Evolutionary conservation across 2,113 vertebrate species (phyloP).

Genomic region (Coptodon rendalli): DNA sequence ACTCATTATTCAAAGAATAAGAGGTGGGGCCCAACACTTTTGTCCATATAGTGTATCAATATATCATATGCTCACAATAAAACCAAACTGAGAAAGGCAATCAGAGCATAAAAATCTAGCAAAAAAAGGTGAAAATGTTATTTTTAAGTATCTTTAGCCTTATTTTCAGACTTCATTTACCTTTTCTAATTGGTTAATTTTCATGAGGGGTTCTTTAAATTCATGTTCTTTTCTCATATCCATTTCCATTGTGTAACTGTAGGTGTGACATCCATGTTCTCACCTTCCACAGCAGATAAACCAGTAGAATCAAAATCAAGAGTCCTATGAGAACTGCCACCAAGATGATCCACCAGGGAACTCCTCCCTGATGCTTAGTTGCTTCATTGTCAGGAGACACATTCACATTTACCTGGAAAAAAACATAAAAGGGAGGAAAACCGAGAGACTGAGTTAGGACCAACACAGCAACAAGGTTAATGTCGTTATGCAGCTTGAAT

Average conservation of each 20-base stretch:
- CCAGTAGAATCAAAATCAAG: slow-evolving; percentile 86
- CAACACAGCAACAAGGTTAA: background rate
- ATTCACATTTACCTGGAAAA: slow-evolving; percentile 78
- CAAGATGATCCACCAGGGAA: slow-evolving; percentile 93
- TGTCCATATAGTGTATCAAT: background rate
- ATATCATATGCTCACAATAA: background rate
- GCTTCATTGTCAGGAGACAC: slow-evolving; percentile 84
- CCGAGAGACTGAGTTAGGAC: background rate
- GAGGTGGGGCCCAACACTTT: background rate
- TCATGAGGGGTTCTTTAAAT: background rate
- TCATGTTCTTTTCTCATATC: background rate
- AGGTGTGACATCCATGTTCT: slow-evolving; percentile 20
- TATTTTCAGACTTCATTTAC: background rate
- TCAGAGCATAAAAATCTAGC: background rate
- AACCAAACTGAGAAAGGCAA: background rate
- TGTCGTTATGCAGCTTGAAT: background rate
- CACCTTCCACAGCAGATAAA: slow-evolving; percentile 96
- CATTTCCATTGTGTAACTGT: background rate
- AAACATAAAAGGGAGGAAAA: background rate
- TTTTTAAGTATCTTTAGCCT: background rate
- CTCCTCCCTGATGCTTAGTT: slow-evolving; percentile 79
- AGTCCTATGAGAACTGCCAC: slow-evolving; percentile 88
- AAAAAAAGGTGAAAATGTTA: background rate
- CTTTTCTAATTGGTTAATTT: background rate
- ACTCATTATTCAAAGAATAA: background rate